phyloP scores from a whole-genome alignment of 2,888 invertebrate species.

The Hypomecis atomaria region DNA sequence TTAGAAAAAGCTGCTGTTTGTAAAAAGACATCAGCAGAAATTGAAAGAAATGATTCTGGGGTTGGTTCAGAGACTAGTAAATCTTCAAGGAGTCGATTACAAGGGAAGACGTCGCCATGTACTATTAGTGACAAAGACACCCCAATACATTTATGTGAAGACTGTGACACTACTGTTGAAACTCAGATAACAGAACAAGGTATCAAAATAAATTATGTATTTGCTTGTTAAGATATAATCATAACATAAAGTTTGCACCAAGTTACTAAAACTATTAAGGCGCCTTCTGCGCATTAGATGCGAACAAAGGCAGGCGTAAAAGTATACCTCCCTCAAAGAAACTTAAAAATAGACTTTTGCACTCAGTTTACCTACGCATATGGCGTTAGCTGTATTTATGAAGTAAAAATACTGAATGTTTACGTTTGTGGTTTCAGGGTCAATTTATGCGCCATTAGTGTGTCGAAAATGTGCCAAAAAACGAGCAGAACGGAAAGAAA shows the following conservation, averaged over 20 bases:
- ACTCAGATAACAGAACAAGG: constrained; percentile 89
- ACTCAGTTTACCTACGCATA: too few species aligned
- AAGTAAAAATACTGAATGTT: neutral
- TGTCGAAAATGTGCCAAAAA: constrained; percentile 96
- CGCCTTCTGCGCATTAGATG: too few species aligned
- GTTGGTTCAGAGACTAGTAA: constrained; percentile 97
- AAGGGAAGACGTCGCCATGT: constrained; percentile 83
- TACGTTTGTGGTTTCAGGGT: constrained; percentile 69
- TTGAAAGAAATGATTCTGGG: constrained; percentile 96
- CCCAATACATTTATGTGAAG: constrained; percentile 91
- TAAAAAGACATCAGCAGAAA: constrained; percentile 88
- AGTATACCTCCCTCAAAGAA: too few species aligned
- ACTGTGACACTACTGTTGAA: constrained; percentile 93
- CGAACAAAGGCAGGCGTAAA: too few species aligned
- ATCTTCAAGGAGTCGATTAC: constrained; percentile 90
- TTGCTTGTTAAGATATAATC: too few species aligned
- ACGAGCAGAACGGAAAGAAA: constrained; percentile 95
- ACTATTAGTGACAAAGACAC: constrained; percentile 82
- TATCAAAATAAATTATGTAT: constrained; percentile 34
- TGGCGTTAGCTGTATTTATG: too few species aligned
- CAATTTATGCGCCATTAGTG: constrained; percentile 90
- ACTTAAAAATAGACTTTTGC: too few species aligned
- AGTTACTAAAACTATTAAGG: too few species aligned
- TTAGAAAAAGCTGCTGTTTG: constrained; percentile 82
- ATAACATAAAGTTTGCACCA: too few species aligned